Evolutionary conservation across 37 sponge, comb jelly and placozoan genomes (phyloP).

Genomic region (Aphrocallistes beatrix): DNA sequence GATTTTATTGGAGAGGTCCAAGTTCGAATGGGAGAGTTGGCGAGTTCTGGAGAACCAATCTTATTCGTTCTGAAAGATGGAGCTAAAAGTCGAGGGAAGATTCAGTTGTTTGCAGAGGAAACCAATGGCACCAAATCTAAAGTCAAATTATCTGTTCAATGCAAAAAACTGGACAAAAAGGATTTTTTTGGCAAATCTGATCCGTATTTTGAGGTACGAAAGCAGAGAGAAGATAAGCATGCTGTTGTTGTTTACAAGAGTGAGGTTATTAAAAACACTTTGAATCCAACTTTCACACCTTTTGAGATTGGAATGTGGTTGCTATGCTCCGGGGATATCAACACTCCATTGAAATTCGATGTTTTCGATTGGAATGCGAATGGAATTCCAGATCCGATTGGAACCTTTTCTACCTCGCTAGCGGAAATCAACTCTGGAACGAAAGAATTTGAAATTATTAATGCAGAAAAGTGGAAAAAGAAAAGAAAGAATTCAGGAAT

Average conservation of each 20-base stretch:
- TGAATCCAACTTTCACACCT: slow-evolving; percentile 51
- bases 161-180: slow-evolving; percentile 78
- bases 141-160: slow-evolving; percentile 47
- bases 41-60: slow-evolving; percentile 53
- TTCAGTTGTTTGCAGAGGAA: slow-evolving; percentile 58
- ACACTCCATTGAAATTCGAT: slow-evolving; percentile 53
- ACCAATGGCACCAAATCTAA: slow-evolving; percentile 53
- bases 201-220: slow-evolving; percentile 73
- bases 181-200: slow-evolving; percentile 97
- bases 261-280: slow-evolving; percentile 53
- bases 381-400: slow-evolving; percentile 63
- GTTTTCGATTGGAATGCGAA: slow-evolving; percentile 70
- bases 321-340: slow-evolving; percentile 78
- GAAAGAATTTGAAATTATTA: slow-evolving; percentile 20
- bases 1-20: slow-evolving; percentile 59
- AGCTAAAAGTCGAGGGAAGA: slow-evolving; percentile 51
- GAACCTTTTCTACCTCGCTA: slow-evolving; percentile 35
- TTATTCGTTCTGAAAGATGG: slow-evolving; percentile 34
- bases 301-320: not conserved
- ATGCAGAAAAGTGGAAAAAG: slow-evolving; percentile 19
- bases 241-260: slow-evolving; percentile 59
- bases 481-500: slow-evolving; percentile 31
- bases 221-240: slow-evolving; percentile 52
- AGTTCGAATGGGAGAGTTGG: slow-evolving; percentile 57
- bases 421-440: slow-evolving; percentile 46